phyloP scores from a whole-genome alignment of 2,797 vertebrate genomes.

The Microctenopoma steveboyesi region DNA sequence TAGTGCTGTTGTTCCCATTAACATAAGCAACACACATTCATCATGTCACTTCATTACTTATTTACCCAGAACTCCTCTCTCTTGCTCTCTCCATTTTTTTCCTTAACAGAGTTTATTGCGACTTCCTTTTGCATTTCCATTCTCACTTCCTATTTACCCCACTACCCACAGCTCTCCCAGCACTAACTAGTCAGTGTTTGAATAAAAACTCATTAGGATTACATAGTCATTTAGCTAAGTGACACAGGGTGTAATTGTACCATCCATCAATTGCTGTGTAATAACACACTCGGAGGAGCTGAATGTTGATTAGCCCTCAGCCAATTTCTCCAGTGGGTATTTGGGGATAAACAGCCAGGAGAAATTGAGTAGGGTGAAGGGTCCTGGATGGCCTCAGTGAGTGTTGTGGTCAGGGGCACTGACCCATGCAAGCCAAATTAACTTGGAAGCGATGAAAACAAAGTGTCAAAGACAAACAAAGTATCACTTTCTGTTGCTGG shows the following conservation, averaged over 20 bases:
- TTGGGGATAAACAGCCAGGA: conserved; percentile 66
- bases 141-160: conserved; percentile 7
- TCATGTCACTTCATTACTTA: conserved; percentile 39
- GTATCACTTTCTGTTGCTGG: conserved; percentile 39
- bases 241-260: conserved; percentile 86
- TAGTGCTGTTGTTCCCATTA: conserved; percentile 13
- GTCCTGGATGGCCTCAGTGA: conserved; percentile 48
- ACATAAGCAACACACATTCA: conserved; percentile 30
- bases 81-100: background rate
- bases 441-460: conserved; percentile 59
- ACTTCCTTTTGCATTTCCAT: conserved; percentile 39
- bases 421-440: conserved; percentile 69
- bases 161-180: conserved; percentile 37
- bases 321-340: conserved; percentile 78
- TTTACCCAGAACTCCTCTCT: conserved; percentile 14
- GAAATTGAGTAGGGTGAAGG: conserved; percentile 37
- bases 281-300: conserved; percentile 84
- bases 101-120: background rate
- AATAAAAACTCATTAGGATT: conserved; percentile 87
- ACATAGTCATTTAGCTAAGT: conserved; percentile 87
- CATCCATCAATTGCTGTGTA: conserved; percentile 87
- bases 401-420: conserved; percentile 51
- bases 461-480: conserved; percentile 55
- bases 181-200: conserved; percentile 82
- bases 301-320: conserved; percentile 85